phyloP scores from a whole-genome alignment of 2,797 vertebrate genomes.

The Sebastes baramenuke region DNA sequence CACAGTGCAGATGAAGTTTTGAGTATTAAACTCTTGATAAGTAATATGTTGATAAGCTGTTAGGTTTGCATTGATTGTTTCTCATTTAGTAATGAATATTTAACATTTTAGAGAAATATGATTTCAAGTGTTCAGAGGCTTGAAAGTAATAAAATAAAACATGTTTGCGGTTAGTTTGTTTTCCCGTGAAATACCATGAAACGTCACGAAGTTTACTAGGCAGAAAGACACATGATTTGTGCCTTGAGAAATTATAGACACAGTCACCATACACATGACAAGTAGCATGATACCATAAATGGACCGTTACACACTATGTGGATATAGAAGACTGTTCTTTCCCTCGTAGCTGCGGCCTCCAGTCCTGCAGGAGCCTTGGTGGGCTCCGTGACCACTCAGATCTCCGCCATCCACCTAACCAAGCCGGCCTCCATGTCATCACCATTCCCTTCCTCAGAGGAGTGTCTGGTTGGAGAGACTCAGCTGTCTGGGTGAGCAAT shows the following conservation, averaged over 20 bases:
- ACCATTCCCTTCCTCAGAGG: slow-evolving; percentile 43
- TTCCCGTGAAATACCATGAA: background rate
- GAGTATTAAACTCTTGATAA: background rate
- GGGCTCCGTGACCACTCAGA: slow-evolving; percentile 82
- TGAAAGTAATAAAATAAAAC: background rate
- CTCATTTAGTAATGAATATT: too few relatives aligned
- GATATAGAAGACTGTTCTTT: background rate
- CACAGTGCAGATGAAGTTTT: background rate
- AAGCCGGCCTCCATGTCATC: slow-evolving; percentile 29
- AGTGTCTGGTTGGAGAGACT: slow-evolving; percentile 44
- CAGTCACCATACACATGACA: background rate
- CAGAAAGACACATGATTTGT: background rate
- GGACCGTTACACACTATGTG: too few relatives aligned
- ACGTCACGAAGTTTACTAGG: background rate
- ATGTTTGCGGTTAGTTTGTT: background rate
- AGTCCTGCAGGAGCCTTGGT: slow-evolving; percentile 59
- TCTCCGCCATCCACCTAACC: slow-evolving; percentile 88
- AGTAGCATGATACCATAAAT: background rate
- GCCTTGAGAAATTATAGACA: background rate
- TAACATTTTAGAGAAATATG: too few relatives aligned
- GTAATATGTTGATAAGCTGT: too few relatives aligned
- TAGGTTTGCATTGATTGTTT: too few relatives aligned
- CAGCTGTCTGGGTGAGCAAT: slow-evolving; percentile 46
- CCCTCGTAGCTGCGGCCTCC: background rate
- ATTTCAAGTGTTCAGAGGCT: too few relatives aligned